Evolutionary conservation across 2,888 invertebrate species (phyloP), one percentile per base, ranked within the genome.

Genomic region (Cataglyphis cursor): DNA sequence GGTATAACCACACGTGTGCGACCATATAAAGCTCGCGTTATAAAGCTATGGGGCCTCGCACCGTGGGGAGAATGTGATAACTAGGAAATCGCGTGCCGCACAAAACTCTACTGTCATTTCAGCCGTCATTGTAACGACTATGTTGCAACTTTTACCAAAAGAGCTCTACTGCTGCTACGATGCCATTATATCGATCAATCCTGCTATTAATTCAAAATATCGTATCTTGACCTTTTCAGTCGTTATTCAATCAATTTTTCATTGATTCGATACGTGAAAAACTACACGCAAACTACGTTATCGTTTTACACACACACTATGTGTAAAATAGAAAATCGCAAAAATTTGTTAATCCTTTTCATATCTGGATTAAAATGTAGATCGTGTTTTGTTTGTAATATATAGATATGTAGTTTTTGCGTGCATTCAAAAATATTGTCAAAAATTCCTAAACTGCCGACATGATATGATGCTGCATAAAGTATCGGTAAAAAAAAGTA

Each of bases 11-110:
- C 72, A 59, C 44, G 35, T 78, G 57, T 70, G 44, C 59, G 78
- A 59, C 44, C 24, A 57, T 24, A 57, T 44, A 59, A 80, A 80
- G 72, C 59, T 72, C 57, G 44, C 70, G 54, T 57, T 41, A 41
- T 57, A 44, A 72, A 72, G 78, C 68, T 72, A 72, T 12, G 72
- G 51, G 51, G 72, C 10, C 31, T 41, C 68, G 68, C 54, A 66
- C 41, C 21, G 18, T 44, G 44, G 41, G 54, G 21, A 51, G n/a
- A 44, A 78, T 57, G 57, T 70, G 70, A 48, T 80, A 80, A 80
- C 78, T 72, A 80, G 78, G 59, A 59, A 59, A 80, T 80, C 78
- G 78, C 78, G 78, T 72, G 78, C 59, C 8, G 59, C 57, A 44
- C 78, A 44, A 70, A 70, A 57, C 57, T 48, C 48, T 54, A 38